phyloP scores from a whole-genome alignment of 2,113 vertebrate genomes.

The Hymenochirus boettgeri region DNA sequence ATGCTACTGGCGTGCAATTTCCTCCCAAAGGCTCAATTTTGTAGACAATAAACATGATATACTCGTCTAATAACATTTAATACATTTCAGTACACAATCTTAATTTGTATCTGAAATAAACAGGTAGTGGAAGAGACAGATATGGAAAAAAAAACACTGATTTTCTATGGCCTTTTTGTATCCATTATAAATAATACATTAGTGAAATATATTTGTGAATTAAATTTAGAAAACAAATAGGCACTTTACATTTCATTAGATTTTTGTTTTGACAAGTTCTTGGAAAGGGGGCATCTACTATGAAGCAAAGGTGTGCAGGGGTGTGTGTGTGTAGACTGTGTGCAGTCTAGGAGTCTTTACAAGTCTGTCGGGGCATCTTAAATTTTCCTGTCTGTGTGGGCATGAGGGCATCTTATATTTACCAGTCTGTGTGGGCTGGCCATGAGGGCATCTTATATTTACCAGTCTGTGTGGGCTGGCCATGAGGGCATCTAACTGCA shows the following conservation, averaged over 20 bases:
- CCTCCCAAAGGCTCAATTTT: conserved; percentile 40
- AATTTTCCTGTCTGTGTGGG: too few relatives aligned
- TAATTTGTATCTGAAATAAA: conserved; percentile 42
- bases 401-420: too few relatives aligned
- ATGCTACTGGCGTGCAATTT: conserved; percentile 28
- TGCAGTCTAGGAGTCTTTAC: too few relatives aligned
- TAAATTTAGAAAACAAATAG: neutral
- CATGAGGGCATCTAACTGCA: too few relatives aligned
- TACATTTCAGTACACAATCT: conserved; percentile 42
- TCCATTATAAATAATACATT: conserved; percentile 23
- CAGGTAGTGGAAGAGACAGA: conserved; percentile 23
- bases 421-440: too few relatives aligned
- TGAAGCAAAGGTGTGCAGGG: too few relatives aligned
- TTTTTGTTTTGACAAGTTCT: too few relatives aligned
- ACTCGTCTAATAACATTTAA: conserved; percentile 43
- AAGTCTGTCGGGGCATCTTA: too few relatives aligned
- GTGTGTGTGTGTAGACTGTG: too few relatives aligned
- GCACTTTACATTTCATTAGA: neutral
- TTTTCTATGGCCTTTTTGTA: conserved; percentile 3
- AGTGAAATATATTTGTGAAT: conserved; percentile 10
- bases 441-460: too few relatives aligned
- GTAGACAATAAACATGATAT: conserved; percentile 41
- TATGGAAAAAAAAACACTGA: neutral
- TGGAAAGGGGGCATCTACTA: too few relatives aligned
- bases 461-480: too few relatives aligned